These are phyloP conservation scores for Xestia c-nigrum DNA, from an alignment of 2,888 invertebrate species.

Conservation along the genomic window DNA sequence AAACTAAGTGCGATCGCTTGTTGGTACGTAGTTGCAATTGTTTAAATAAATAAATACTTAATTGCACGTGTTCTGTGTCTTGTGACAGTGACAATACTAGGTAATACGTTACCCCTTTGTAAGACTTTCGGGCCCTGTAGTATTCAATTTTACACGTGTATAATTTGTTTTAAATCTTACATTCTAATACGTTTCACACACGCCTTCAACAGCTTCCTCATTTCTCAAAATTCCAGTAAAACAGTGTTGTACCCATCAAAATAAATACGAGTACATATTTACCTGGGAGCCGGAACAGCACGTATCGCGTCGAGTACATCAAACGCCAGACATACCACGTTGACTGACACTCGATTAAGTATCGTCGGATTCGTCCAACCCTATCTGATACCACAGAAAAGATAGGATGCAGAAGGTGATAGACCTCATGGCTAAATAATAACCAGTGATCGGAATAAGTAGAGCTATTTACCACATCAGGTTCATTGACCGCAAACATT, in stretches of 20 bases:
- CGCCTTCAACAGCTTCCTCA: not conserved
- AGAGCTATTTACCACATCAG: no score
- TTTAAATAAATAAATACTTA: not conserved
- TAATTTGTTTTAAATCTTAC: no score
- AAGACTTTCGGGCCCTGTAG: no score
- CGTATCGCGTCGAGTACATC: conserved; percentile 31
- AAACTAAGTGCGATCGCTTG: no score
- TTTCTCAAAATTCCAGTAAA: conserved; percentile 4
- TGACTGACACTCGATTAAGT: conserved; percentile 63
- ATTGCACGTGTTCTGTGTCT: no score
- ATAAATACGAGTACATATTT: conserved; percentile 13
- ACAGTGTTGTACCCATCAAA: conserved; percentile 18
- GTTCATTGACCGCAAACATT: no score
- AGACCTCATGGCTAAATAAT: not conserved
- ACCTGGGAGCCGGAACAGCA: conserved; percentile 28
- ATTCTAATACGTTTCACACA: no score
- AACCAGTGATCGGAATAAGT: no score
- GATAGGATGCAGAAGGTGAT: not conserved
- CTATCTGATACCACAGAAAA: conserved; percentile 25
- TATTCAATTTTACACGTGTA: no score
- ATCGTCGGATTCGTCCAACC: conserved; percentile 36
- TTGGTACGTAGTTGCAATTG: no score
- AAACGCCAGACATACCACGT: conserved; percentile 35
- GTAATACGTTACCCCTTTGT: no score
- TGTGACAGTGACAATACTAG: no score